A percentile compares a stretch with the other conserved stretches of the same genome.
Evolutionary conservation across 2,888 invertebrate species (phyloP).

Genomic region (Pediacus dermestoides): DNA sequence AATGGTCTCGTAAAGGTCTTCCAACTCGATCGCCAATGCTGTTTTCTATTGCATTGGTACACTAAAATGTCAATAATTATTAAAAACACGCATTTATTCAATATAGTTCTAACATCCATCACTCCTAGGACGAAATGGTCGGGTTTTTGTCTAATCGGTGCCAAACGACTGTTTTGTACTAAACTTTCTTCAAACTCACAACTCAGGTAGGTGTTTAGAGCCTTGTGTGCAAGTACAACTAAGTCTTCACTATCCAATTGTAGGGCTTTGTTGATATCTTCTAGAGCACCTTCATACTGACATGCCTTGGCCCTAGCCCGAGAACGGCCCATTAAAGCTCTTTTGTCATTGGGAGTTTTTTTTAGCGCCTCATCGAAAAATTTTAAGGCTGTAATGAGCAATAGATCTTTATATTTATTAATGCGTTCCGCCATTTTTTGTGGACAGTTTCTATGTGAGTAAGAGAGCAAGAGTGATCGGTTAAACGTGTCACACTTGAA

Average conservation of each 20-base stretch:
- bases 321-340: conserved; percentile 55
- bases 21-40: conserved; percentile 46
- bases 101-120: conserved; percentile 41
- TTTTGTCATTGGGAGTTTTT: conserved; percentile 49
- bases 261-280: conserved; percentile 53
- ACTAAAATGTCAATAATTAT: conserved; percentile 30
- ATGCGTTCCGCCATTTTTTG: too few relatives aligned
- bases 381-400: conserved; percentile 36
- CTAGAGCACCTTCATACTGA: conserved; percentile 54
- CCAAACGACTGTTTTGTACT: conserved; percentile 37
- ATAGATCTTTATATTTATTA: too few relatives aligned
- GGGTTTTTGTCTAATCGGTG: conserved; percentile 43
- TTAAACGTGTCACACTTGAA: too few relatives aligned
- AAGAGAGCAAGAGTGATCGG: too few relatives aligned
- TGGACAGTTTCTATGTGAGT: too few relatives aligned
- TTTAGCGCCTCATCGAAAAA: conserved; percentile 41
- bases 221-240: conserved; percentile 40
- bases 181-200: conserved; percentile 47
- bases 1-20: conserved; percentile 45
- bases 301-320: conserved; percentile 55
- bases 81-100: background rate
- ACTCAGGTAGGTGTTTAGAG: conserved; percentile 41
- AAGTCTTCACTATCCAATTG: conserved; percentile 39
- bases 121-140: conserved; percentile 46
- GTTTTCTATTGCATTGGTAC: conserved; percentile 46